phyloP scores from a whole-genome alignment of 2,113 vertebrate species.

The Platichthys flesus region DNA sequence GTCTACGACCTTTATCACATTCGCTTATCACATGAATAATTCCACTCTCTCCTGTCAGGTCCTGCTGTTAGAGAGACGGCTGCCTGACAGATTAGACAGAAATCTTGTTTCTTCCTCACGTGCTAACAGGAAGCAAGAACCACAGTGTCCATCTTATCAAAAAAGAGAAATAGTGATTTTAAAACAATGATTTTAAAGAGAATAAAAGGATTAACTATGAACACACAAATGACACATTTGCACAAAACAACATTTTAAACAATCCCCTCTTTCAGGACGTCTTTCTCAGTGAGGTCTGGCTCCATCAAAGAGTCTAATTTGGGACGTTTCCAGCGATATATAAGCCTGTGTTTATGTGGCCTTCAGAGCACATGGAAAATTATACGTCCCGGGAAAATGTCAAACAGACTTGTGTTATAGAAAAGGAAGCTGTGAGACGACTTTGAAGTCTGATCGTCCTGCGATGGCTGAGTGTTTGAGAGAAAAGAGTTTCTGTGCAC shows the following conservation, averaged over 20 bases:
- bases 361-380: constrained; percentile 67
- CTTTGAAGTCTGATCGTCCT: constrained; percentile 56
- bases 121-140: constrained; percentile 5
- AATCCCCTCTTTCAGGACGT: constrained; percentile 11
- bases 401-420: constrained; percentile 51
- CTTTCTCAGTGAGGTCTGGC: constrained; percentile 35
- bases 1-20: constrained; percentile 22
- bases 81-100: constrained; percentile 2
- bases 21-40: constrained; percentile 32
- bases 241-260: constrained; percentile 17
- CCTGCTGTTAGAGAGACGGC: constrained; percentile 1
- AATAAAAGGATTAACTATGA: not conserved
- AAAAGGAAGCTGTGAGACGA: constrained; percentile 46
- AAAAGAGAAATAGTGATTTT: not conserved
- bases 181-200: not conserved
- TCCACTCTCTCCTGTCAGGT: constrained; percentile 10
- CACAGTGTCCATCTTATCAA: not conserved
- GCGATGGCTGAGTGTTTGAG: constrained; percentile 9
- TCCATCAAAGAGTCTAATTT: constrained; percentile 65
- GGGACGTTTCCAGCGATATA: constrained; percentile 56
- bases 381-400: constrained; percentile 68
- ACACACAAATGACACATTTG: constrained; percentile 8
- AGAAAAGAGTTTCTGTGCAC: constrained; percentile 1
- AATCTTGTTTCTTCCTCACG: not conserved
- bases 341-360: constrained; percentile 72